Conservation (phyloP, 2,888 invertebrate species). For the Synanthedon formicaeformis region DNA sequence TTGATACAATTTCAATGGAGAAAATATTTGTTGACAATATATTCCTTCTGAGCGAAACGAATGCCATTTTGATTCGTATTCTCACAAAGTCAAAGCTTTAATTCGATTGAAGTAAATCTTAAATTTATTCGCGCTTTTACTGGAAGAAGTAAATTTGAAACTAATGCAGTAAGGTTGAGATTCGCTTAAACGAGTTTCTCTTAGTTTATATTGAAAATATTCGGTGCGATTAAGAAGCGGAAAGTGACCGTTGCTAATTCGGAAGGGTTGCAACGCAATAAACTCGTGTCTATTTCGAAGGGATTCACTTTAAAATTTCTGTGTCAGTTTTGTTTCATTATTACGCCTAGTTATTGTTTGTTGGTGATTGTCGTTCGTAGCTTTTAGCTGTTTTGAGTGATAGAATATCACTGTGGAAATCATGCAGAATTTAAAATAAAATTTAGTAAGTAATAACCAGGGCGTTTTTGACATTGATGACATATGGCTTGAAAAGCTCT, state of each 20-base stretch:
- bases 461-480: too few relatives aligned
- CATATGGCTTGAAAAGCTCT: too few relatives aligned
- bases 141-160: not conserved
- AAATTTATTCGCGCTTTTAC: not conserved
- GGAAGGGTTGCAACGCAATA: slow-evolving; percentile 35
- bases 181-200: not conserved
- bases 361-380: slow-evolving; percentile 1
- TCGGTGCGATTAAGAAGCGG: slow-evolving; percentile 37
- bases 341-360: slow-evolving; percentile 6
- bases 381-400: not conserved
- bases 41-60: not conserved
- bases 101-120: not conserved
- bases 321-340: slow-evolving; percentile 13
- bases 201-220: slow-evolving; percentile 19
- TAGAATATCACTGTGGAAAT: too few relatives aligned
- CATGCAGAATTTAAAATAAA: too few relatives aligned
- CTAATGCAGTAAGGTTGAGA: not conserved
- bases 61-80: not conserved
- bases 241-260: slow-evolving; percentile 52
- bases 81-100: not conserved
- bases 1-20: slow-evolving; percentile 29
- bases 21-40: slow-evolving; percentile 22
- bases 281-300: slow-evolving; percentile 19
- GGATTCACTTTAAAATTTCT: slow-evolving; percentile 13
- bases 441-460: too few relatives aligned